Evolutionary conservation across 2,888 invertebrate species (phyloP).

Genomic region (Andrena marginata): DNA sequence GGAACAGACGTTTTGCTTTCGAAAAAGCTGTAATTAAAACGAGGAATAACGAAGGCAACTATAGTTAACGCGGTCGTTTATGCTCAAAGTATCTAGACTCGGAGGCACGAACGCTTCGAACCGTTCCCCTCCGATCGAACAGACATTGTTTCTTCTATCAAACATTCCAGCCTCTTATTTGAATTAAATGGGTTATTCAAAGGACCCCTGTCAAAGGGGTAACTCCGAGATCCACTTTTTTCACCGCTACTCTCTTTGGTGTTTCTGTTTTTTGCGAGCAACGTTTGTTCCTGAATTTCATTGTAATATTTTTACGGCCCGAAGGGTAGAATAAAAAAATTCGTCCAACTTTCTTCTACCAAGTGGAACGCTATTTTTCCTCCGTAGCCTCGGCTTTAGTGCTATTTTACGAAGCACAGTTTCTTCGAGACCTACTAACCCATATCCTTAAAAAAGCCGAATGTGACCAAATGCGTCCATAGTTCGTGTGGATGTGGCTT

Average conservation of each 20-base stretch:
- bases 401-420: constrained; percentile 28
- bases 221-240: neutral
- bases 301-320: constrained; percentile 3
- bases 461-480: constrained; percentile 22
- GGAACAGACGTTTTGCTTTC: neutral
- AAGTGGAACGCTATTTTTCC: neutral
- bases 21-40: constrained; percentile 1
- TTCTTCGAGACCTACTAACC: constrained; percentile 52
- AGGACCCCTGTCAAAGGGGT: neutral
- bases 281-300: constrained; percentile 2
- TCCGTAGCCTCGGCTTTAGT: constrained; percentile 17
- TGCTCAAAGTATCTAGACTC: neutral
- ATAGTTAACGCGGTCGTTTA: too few relatives aligned
- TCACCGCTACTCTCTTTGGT: neutral
- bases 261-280: neutral
- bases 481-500: constrained; percentile 5
- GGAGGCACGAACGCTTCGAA: neutral
- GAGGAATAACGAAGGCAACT: neutral
- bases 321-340: neutral
- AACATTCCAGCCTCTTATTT: neutral
- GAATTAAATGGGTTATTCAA: neutral
- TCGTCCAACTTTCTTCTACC: neutral
- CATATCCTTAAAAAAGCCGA: constrained; percentile 49
- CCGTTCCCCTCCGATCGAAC: neutral
- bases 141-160: neutral